Conservation (phyloP, 2,113 vertebrate genomes). For the Saiga tatarica region DNA sequence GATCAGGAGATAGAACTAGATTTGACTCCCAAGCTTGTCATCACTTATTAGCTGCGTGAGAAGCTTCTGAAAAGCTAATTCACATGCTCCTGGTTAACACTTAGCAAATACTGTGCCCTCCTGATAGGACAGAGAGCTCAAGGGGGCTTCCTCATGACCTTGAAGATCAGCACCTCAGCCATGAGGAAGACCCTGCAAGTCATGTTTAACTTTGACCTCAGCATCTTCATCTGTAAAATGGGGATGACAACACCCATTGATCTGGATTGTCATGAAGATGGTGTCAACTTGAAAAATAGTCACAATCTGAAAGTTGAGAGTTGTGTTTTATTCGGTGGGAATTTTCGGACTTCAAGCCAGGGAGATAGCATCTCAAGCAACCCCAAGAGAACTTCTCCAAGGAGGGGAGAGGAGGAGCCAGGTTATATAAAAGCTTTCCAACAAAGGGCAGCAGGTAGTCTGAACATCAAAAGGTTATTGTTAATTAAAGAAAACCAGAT, state of each 20-base stretch:
- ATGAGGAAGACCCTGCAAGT: constrained; percentile 26
- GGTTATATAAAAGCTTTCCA: not conserved
- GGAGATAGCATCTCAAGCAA: not conserved
- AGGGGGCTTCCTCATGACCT: constrained; percentile 49
- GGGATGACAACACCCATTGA: no score
- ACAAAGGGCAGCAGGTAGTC: not conserved
- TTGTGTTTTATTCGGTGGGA: not conserved
- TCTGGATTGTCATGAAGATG: not conserved
- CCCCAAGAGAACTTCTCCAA: not conserved
- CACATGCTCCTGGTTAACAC: constrained; percentile 71
- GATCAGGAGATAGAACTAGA: not conserved
- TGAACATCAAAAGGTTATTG: not conserved
- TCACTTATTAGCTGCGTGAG: not conserved
- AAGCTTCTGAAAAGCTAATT: constrained; percentile 66
- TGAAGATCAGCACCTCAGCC: constrained; percentile 59
- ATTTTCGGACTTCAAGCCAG: not conserved
- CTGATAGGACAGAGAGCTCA: not conserved
- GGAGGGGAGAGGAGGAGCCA: not conserved
- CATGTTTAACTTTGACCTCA: not conserved
- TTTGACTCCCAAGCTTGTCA: not conserved
- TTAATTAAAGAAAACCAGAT: not conserved
- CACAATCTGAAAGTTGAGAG: not conserved
- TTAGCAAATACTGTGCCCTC: constrained; percentile 67
- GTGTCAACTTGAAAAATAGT: not conserved
- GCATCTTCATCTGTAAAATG: not conserved